Evolutionary conservation across 1,140 invertebrate species (phyloP), one percentile per base, ranked within the genome.

Genomic region (Formica exsecta): DNA sequence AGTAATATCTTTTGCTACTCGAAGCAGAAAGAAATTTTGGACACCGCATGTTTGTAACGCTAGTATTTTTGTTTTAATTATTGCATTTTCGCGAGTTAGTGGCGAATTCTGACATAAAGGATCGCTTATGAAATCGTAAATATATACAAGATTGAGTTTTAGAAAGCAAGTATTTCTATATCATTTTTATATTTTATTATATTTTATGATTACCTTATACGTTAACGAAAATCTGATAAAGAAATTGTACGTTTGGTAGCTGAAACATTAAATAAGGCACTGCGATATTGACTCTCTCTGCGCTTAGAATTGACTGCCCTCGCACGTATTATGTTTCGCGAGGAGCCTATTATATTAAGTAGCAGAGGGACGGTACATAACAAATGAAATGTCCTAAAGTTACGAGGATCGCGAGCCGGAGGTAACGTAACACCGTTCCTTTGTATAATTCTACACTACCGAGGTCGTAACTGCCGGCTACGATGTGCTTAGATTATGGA

Each of bases 331-430:
- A 83, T 57, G 54, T 83, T 83, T 83, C 79, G 68, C 57, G 54
- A 36, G 38, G 68, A 48, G 54, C 79, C 79, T 41, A 85, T 85
- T 85, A 85, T 85, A 76, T 85, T 76, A 85, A 85, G 81, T 77
- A 85, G 59, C 73, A 25, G 25, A 54, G 48, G 54, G 68, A 61
- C 66, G 66, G 54, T 85, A 85, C 81, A 77, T 85, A 85, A 85
- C 81, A 85, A 85, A 77, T 62, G 81, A 85, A 85, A 85, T 85
- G 81, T 85, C 74, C 81, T 77, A 77, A 85, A 85, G 71, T 71
- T 70, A 77, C 70, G 86, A 84, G 65, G 44, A 29, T 71, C 77
- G 22, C 13, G 85, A 87, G 57, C 71, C 13, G 32, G 85, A 77
- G 81, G 71, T 77, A 85, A 85, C 81, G 73, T 75, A 85, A 85